These are phyloP conservation scores for Gonatopus flavifemur DNA, from an alignment of 1,140 invertebrate genomes.

Conservation along the genomic window DNA sequence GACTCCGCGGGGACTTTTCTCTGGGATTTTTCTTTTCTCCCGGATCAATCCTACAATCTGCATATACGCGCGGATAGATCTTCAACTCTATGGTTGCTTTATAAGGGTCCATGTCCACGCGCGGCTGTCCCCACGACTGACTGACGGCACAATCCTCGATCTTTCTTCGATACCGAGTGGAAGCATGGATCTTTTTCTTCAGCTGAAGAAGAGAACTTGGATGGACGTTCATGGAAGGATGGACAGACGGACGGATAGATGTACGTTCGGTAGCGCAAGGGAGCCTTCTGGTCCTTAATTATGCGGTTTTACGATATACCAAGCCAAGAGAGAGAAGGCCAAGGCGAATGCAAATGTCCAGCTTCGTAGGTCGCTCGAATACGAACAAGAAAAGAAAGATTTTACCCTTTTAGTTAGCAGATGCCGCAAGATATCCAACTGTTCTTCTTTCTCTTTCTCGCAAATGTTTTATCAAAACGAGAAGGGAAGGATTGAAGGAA, in stretches of 20 bases:
- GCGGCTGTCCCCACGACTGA: slow-evolving; percentile 32
- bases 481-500: slow-evolving; percentile 11
- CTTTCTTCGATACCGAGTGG: slow-evolving; percentile 34
- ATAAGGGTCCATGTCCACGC: slow-evolving; percentile 42
- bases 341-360: slow-evolving; percentile 46
- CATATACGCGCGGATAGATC: slow-evolving; percentile 34
- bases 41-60: slow-evolving; percentile 30
- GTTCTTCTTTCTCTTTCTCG: neutral
- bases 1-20: neutral
- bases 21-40: neutral
- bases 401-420: slow-evolving; percentile 50
- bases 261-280: slow-evolving; percentile 21
- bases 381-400: slow-evolving; percentile 31
- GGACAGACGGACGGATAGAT: slow-evolving; percentile 12
- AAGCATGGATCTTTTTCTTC: slow-evolving; percentile 26
- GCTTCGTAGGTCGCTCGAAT: slow-evolving; percentile 21
- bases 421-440: slow-evolving; percentile 47
- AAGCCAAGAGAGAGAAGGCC: slow-evolving; percentile 12
- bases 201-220: slow-evolving; percentile 10
- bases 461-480: slow-evolving; percentile 4
- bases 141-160: slow-evolving; percentile 54
- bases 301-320: slow-evolving; percentile 46
- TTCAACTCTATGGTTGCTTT: slow-evolving; percentile 30
- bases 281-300: slow-evolving; percentile 54
- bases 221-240: slow-evolving; percentile 21